A percentile compares a stretch with the other conserved stretches of the same genome.
phyloP scores from a whole-genome alignment of 92 coral and sea anemone genomes.

The Montipora capitata region DNA sequence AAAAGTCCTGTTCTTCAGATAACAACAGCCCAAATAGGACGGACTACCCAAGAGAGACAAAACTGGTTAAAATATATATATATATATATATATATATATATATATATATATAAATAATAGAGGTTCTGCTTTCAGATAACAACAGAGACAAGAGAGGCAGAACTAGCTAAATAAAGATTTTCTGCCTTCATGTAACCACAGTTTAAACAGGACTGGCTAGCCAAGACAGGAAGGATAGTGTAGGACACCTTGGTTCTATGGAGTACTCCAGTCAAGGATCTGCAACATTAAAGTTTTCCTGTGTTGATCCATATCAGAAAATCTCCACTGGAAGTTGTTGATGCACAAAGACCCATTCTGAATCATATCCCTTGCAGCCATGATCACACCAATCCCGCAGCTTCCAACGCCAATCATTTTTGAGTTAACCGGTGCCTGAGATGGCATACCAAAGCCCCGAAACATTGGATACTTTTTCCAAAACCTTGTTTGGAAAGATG shows the following conservation, averaged over 20 bases:
- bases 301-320: constrained; percentile 46
- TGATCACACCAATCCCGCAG: constrained; percentile 64
- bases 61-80: too few species aligned
- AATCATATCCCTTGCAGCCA: constrained; percentile 49
- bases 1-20: neutral
- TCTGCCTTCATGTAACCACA: neutral
- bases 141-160: constrained; percentile 30
- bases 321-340: constrained; percentile 52
- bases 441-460: too few species aligned
- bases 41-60: too few species aligned
- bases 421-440: neutral
- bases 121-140: neutral
- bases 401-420: constrained; percentile 57
- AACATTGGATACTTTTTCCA: too few species aligned
- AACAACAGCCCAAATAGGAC: too few species aligned
- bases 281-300: constrained; percentile 55
- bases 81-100: too few species aligned
- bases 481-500: too few species aligned
- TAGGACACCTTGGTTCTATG: constrained; percentile 24
- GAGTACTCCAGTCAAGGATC: constrained; percentile 17
- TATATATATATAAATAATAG: too few species aligned
- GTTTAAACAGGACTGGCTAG: neutral
- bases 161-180: neutral
- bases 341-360: constrained; percentile 22
- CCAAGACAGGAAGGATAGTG: constrained; percentile 3